Evolutionary conservation across 2,888 invertebrate genomes (phyloP).

Genomic region (Stenodema calcarata): DNA sequence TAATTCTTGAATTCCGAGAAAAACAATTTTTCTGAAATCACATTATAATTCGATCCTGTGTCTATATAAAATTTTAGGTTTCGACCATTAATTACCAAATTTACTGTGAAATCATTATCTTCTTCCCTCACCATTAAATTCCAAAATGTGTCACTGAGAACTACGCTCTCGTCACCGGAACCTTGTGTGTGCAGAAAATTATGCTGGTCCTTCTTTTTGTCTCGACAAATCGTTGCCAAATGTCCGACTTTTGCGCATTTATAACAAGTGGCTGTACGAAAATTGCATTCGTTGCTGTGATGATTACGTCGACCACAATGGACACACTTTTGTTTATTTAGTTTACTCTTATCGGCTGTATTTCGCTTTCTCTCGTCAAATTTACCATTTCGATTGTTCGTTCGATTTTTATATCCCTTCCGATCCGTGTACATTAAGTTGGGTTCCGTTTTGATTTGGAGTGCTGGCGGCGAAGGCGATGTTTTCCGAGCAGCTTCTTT

Average conservation of each 20-base stretch:
- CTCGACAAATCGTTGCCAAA: background rate
- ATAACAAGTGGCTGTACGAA: background rate
- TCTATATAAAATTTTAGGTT: background rate
- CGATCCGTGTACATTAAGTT: background rate
- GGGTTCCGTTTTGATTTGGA: background rate
- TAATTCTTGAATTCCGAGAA: background rate
- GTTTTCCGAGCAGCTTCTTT: background rate
- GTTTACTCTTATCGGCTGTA: background rate
- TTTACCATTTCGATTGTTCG: background rate
- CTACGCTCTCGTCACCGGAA: background rate
- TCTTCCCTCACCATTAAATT: background rate
- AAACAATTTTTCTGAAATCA: slow-evolving; percentile 1
- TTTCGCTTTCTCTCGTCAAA: background rate
- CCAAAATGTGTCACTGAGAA: background rate
- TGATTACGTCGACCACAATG: background rate
- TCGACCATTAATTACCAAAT: background rate
- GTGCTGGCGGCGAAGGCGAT: background rate
- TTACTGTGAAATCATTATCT: background rate
- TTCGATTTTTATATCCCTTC: background rate
- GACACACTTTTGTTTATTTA: background rate
- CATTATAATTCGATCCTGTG: background rate
- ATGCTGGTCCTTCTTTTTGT: background rate
- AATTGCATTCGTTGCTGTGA: background rate
- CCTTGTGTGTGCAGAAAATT: background rate
- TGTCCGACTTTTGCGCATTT: slow-evolving; percentile 5